phyloP scores from a whole-genome alignment of 2,113 vertebrate genomes.

The Corythaixoides concolor region DNA sequence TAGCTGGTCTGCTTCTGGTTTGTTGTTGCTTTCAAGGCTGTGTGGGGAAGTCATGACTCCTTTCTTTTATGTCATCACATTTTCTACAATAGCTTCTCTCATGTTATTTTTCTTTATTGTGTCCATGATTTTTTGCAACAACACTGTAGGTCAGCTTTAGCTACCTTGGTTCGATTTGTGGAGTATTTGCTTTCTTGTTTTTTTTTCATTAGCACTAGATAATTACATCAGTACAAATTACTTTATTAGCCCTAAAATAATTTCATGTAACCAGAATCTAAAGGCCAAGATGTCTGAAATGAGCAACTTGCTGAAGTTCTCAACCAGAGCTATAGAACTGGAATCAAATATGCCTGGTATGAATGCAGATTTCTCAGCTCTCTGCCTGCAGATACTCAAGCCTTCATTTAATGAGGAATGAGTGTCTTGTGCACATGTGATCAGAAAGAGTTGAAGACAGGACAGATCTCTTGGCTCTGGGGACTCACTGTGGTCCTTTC shows the following conservation, averaged over 20 bases:
- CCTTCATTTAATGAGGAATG: background rate
- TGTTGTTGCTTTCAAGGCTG: background rate
- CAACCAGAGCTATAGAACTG: background rate
- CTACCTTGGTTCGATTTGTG: background rate
- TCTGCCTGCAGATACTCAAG: background rate
- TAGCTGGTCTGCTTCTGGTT: background rate
- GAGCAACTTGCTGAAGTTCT: background rate
- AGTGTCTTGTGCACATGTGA: rapidly evolving
- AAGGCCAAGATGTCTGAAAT: background rate
- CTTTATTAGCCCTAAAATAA: background rate
- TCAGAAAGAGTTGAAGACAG: background rate
- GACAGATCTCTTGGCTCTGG: background rate
- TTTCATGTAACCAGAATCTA: background rate
- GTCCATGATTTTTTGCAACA: background rate
- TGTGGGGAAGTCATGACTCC: background rate
- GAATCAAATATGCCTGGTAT: background rate
- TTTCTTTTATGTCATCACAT: background rate
- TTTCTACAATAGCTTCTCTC: background rate
- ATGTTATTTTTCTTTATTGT: background rate
- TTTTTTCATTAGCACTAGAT: background rate
- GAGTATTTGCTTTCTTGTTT: background rate
- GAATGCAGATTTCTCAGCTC: background rate
- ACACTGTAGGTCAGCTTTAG: background rate
- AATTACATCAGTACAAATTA: background rate
- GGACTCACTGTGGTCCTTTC: background rate